phyloP scores from a whole-genome alignment of 2,888 invertebrate species.

The Cheilosia variabilis region DNA sequence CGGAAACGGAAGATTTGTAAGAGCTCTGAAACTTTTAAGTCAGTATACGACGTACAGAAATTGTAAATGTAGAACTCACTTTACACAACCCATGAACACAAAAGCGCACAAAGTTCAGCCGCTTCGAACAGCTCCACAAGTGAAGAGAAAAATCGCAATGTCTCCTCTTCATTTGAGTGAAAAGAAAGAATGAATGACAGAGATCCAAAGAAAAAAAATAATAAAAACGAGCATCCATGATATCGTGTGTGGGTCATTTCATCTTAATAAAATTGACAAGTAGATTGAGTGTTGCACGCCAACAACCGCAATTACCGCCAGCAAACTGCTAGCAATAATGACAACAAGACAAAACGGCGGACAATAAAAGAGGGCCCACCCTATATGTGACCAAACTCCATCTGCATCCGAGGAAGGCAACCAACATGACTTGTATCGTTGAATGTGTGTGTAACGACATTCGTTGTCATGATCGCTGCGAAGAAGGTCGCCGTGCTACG shows the following conservation, averaged over 20 bases:
- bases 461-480: constrained; percentile 41
- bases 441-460: constrained; percentile 26
- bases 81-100: neutral
- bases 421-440: constrained; percentile 4
- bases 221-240: constrained; percentile 28
- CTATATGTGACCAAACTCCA: constrained; percentile 26
- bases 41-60: too few species aligned
- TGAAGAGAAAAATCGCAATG: neutral
- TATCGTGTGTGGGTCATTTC: constrained; percentile 67
- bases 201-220: neutral
- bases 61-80: too few species aligned
- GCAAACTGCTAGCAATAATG: constrained; percentile 49
- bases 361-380: constrained; percentile 30
- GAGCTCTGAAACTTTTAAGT: too few species aligned
- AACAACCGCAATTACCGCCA: constrained; percentile 43
- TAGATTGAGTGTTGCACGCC: constrained; percentile 43
- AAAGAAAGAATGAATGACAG: constrained; percentile 57
- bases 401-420: neutral
- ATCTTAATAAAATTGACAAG: constrained; percentile 71
- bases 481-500: constrained; percentile 36
- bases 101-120: constrained; percentile 10
- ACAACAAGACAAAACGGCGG: constrained; percentile 16
- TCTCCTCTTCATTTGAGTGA: constrained; percentile 37
- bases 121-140: neutral
- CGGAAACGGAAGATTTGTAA: too few species aligned